phyloP scores from a whole-genome alignment of 1,140 invertebrate species.

The Spodoptera litura region DNA sequence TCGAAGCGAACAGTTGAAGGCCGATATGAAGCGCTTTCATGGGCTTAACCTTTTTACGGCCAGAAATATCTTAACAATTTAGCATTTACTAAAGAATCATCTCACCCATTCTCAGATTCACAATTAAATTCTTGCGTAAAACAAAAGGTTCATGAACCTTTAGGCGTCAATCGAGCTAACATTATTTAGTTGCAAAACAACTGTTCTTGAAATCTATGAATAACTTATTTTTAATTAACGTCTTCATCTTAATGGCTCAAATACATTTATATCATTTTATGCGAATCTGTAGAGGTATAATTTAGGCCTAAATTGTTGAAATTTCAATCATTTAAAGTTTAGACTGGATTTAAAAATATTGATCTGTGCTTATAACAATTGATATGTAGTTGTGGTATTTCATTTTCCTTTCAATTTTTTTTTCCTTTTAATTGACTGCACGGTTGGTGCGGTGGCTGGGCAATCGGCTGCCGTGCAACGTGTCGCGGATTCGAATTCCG shows the following conservation, averaged over 20 bases:
- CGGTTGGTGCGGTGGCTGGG: no score
- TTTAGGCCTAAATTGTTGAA: no score
- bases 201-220: background rate
- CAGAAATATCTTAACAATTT: conserved; percentile 21
- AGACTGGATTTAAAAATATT: no score
- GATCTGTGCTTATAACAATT: no score
- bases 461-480: no score
- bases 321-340: no score
- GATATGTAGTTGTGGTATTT: no score
- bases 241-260: background rate
- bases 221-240: background rate
- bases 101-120: background rate
- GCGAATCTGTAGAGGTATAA: no score
- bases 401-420: no score
- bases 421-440: no score
- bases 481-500: no score
- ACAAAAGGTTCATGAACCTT: background rate
- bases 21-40: conserved; percentile 49
- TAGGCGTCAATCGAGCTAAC: background rate
- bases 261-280: no score
- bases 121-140: background rate
- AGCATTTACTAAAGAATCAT: background rate
- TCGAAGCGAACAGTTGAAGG: conserved; percentile 56
- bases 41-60: conserved; percentile 39
- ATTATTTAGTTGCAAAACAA: background rate